Evolutionary conservation across 2,888 invertebrate genomes (phyloP), one percentile per base, ranked within the genome.

Genomic region (Ceramica pisi): DNA sequence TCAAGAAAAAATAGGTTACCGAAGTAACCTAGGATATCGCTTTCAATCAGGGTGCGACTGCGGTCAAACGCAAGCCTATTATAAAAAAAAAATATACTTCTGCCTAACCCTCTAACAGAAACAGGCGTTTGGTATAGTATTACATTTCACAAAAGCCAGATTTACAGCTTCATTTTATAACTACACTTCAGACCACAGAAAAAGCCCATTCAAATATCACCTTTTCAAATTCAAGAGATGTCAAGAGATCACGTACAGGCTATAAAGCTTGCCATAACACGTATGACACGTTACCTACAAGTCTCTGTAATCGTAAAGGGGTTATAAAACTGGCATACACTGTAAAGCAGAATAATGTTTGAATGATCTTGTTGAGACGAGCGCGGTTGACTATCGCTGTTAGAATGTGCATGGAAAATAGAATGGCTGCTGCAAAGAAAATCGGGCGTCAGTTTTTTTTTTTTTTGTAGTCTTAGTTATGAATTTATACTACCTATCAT

Each of bases 301-400:
- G 62, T 67, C 46, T 66, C 31, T 21, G 71, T 66, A 67, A 66
- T 68, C 82, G 61, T 77, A 81, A 79, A 81, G 55, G 14, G 31
- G 10, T 38, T 23, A 78, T 71, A 78, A 71, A 68, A 59, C 62
- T 63, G 67, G 53, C 51, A 16, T 71, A 71, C 46, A 55, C 12
- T n/a, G 71, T 50, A 51, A 66, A 62, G 19, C 31, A 10, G 51
- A 38, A 41, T 62, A 51, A 64, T 67, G 38, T 53, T 46, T 46
- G 31, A 61, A 76, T 57, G 56, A 48, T 67, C 46, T 44, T 51
- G 59, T 59, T 31, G 31, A 60, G 57, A 69, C n/a, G 44, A 38
- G 66, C 51, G 10, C n/a, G 7, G 55, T 48, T 59, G 46, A 77
- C 41, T 62, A 61, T 62, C n/a, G 12, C 23, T 56, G 16, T 66